Evolutionary conservation across 2,113 vertebrate genomes (phyloP).

Genomic region (Oenanthe oenanthe): DNA sequence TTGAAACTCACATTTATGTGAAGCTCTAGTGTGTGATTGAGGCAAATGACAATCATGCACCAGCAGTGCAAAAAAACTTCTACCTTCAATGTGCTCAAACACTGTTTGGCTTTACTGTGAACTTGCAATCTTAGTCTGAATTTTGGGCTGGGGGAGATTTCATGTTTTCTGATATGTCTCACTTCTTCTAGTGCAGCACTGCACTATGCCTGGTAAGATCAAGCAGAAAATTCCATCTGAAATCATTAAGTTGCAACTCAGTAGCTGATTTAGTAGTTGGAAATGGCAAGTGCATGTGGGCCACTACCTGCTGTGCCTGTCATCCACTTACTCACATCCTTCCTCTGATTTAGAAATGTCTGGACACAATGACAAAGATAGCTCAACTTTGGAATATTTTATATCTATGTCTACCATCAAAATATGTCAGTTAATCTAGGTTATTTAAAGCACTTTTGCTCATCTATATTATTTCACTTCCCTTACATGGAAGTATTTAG

Average conservation of each 20-base stretch:
- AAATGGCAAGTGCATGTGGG: background rate
- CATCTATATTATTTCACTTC: background rate
- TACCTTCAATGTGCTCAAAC: rapidly evolving
- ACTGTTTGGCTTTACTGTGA: background rate
- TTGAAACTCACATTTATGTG: background rate
- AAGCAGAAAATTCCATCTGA: background rate
- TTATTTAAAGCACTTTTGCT: background rate
- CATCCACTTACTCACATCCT: slow-evolving; percentile 28
- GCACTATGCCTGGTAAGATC: background rate
- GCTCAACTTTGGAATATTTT: background rate
- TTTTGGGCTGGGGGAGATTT: background rate
- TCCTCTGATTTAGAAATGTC: background rate
- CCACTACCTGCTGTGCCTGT: background rate
- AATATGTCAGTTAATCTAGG: background rate
- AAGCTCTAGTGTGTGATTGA: background rate
- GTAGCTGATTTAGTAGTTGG: background rate
- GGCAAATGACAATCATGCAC: background rate
- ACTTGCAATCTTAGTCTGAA: background rate
- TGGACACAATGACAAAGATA: slow-evolving; percentile 4
- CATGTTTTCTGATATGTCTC: background rate
- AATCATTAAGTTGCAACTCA: background rate
- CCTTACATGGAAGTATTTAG: background rate
- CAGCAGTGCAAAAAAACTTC: background rate
- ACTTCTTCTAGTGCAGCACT: background rate
- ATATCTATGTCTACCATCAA: background rate